Evolutionary conservation across 2,113 vertebrate genomes (phyloP).

Genomic region (Helogale parvula): DNA sequence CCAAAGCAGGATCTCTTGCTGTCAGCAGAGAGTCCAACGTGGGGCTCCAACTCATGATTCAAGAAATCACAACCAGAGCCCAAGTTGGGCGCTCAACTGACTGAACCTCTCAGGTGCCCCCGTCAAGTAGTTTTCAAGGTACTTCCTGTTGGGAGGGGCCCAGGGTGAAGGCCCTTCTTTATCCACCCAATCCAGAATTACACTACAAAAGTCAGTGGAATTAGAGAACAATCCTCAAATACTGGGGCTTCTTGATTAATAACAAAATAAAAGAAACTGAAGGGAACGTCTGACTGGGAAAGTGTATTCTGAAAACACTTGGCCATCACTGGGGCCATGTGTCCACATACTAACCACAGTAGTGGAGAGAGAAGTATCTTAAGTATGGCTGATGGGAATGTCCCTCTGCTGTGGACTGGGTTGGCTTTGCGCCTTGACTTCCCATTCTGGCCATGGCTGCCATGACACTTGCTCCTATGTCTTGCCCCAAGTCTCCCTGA

Average conservation of each 20-base stretch:
- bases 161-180: background rate
- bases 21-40: too few relatives aligned
- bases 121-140: background rate
- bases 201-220: background rate
- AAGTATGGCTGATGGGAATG: background rate
- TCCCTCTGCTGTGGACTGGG: background rate
- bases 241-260: background rate
- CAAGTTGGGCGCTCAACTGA: too few relatives aligned
- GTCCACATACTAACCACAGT: background rate
- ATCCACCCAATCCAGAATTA: background rate
- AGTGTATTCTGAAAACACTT: background rate
- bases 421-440: background rate
- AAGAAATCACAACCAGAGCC: too few relatives aligned
- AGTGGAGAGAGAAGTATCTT: background rate
- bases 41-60: too few relatives aligned
- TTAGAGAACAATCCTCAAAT: background rate
- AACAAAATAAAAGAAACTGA: background rate
- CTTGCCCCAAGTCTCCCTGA: background rate
- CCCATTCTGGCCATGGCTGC: background rate
- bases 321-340: background rate
- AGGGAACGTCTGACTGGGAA: background rate
- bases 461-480: fast-evolving
- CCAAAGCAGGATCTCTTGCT: too few relatives aligned
- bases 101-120: too few relatives aligned
- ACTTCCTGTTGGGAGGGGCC: background rate